A percentile compares a stretch with the other conserved stretches of the same genome.
phyloP scores from a whole-genome alignment of 2,113 vertebrate species.

The Larimichthys crocea region DNA sequence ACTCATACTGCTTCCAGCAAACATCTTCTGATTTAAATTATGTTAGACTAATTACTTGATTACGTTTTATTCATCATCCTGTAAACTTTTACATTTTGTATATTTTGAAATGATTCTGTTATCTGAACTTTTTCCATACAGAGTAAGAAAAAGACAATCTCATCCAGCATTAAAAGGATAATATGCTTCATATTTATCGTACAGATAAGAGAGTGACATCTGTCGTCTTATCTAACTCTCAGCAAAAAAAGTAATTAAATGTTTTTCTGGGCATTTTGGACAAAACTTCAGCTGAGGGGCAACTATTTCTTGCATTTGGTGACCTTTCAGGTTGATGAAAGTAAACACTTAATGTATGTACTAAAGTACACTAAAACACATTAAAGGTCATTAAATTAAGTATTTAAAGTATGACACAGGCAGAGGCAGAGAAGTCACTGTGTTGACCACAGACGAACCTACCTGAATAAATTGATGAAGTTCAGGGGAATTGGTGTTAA shows the following conservation, averaged over 20 bases:
- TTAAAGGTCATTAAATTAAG: constrained; percentile 15
- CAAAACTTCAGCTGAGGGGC: neutral
- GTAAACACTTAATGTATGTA: constrained; percentile 14
- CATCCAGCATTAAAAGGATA: neutral
- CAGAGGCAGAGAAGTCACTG: constrained; percentile 18
- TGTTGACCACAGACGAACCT: constrained; percentile 13
- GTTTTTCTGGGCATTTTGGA: neutral
- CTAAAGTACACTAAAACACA: constrained; percentile 24
- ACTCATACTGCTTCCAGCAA: neutral
- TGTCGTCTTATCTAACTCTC: neutral
- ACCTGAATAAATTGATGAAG: constrained; percentile 40
- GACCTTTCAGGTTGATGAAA: constrained; percentile 26
- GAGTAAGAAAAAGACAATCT: neutral
- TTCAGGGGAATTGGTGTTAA: constrained; percentile 40
- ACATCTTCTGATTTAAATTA: neutral
- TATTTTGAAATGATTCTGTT: neutral
- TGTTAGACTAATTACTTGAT: neutral
- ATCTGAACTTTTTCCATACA: neutral
- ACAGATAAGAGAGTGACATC: neutral
- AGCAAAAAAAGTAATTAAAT: neutral
- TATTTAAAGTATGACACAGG: constrained; percentile 22
- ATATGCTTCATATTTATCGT: neutral
- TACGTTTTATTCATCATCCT: neutral
- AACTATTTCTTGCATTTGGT: constrained; percentile 20
- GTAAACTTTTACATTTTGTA: neutral